Conservation (phyloP, 2,797 vertebrate genomes). For the Arremon aurantiirostris region DNA sequence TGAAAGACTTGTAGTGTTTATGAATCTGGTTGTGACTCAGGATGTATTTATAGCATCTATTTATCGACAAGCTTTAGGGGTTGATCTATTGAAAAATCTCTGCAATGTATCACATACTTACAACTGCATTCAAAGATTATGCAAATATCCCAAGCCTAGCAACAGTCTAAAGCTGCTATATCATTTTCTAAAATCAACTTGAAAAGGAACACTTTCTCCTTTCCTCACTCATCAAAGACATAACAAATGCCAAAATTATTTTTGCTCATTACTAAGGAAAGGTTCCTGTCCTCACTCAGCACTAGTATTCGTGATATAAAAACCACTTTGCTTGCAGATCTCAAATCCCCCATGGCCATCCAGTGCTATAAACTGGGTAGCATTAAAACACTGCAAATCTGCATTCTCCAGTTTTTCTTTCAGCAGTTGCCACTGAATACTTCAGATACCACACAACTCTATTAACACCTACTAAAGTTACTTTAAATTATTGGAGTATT, state of each 20-base stretch:
- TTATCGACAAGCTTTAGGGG: conserved; percentile 43
- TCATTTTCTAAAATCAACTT: conserved; percentile 40
- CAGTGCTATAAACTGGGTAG: background rate
- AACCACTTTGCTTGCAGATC: background rate
- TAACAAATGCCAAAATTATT: conserved; percentile 13
- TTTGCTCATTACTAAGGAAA: background rate
- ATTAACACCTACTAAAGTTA: background rate
- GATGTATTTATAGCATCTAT: conserved; percentile 1
- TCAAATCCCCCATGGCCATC: background rate
- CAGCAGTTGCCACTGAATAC: background rate
- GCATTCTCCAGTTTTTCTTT: background rate
- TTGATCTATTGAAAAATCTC: conserved; percentile 25
- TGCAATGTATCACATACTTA: background rate
- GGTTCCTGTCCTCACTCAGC: background rate
- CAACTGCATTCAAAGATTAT: conserved; percentile 15
- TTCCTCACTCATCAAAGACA: background rate
- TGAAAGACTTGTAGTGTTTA: background rate
- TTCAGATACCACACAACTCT: background rate
- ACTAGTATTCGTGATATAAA: background rate
- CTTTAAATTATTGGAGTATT: background rate
- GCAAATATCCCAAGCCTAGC: conserved; percentile 24
- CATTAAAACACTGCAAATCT: background rate
- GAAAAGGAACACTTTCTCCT: conserved; percentile 10
- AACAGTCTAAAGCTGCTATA: conserved; percentile 3
- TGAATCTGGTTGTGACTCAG: background rate